Percentiles rank a stretch among this genome's conserved stretches.
Conservation (phyloP, 2,113 vertebrate genomes). For the Apodemus speciosus region DNA sequence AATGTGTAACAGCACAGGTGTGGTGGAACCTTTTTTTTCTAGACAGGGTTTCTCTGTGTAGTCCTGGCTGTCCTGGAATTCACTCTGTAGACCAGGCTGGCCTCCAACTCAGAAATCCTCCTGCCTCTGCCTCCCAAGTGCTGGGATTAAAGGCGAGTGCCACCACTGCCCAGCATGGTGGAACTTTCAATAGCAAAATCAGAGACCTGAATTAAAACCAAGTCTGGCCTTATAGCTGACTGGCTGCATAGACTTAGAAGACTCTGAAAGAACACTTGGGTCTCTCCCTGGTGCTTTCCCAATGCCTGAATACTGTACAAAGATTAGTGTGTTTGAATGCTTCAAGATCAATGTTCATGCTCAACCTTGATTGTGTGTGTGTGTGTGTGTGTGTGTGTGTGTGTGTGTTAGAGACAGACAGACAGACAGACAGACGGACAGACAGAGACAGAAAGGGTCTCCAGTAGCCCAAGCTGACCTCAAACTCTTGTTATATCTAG, state of each 20-base stretch:
- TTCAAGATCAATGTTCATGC: background rate
- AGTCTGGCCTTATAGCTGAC: background rate
- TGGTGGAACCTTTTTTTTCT: no score
- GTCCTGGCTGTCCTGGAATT: no score
- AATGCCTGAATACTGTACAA: no score
- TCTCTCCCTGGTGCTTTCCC: background rate
- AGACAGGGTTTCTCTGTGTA: no score
- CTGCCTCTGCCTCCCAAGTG: no score
- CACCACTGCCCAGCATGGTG: no score
- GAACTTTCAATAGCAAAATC: background rate
- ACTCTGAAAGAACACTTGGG: background rate
- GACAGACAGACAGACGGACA: background rate
- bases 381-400: no score
- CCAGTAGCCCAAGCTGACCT: background rate
- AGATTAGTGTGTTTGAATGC: background rate
- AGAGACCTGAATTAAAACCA: background rate
- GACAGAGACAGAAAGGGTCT: background rate
- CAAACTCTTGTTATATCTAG: background rate
- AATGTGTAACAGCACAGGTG: no score
- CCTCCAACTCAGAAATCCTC: no score
- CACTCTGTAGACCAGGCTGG: no score
- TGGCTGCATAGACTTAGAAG: background rate
- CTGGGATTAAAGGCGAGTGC: no score
- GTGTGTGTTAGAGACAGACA: background rate
- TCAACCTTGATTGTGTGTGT: background rate